These are phyloP conservation scores for Cabera pusaria DNA, from an alignment of 2,888 invertebrate species.

Conservation along the genomic window DNA sequence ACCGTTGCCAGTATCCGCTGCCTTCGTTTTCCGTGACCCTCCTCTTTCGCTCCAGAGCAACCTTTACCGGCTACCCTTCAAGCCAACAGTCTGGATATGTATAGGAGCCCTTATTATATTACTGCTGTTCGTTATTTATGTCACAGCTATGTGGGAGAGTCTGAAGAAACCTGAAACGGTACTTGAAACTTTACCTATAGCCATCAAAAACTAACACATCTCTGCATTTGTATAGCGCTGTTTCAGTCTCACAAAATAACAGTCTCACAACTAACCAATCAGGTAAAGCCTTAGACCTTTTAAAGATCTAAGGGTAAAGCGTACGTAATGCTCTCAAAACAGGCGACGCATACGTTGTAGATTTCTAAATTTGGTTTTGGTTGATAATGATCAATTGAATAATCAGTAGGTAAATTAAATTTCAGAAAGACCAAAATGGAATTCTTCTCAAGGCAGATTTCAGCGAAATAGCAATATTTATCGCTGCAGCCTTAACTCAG, in stretches of 20 bases:
- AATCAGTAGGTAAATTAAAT: too few relatives aligned
- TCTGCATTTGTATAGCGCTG: too few relatives aligned
- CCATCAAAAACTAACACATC: too few relatives aligned
- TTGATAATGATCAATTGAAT: too few relatives aligned
- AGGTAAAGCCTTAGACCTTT: too few relatives aligned
- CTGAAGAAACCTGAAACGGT: conserved; percentile 30
- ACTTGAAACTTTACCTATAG: too few relatives aligned
- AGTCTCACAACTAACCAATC: too few relatives aligned
- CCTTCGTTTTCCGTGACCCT: conserved; percentile 86
- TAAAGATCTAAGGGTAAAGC: too few relatives aligned
- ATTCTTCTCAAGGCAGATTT: conserved; percentile 50
- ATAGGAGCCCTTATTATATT: conserved; percentile 65
- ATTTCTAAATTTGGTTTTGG: too few relatives aligned
- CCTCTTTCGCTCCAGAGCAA: conserved; percentile 86
- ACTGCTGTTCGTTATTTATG: conserved; percentile 45
- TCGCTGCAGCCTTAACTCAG: conserved; percentile 83
- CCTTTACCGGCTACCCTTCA: conserved; percentile 85
- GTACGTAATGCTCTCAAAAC: too few relatives aligned
- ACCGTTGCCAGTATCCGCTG: conserved; percentile 59
- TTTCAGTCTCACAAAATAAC: too few relatives aligned
- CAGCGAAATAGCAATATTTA: conserved; percentile 77
- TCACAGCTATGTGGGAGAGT: conserved; percentile 62
- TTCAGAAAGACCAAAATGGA: conserved; percentile 37
- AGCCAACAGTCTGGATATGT: conserved; percentile 83
- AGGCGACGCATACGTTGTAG: too few relatives aligned